These are phyloP conservation scores for Phalacrocorax pelagicus DNA, from an alignment of 2,113 vertebrate genomes.

Conservation along the genomic window DNA sequence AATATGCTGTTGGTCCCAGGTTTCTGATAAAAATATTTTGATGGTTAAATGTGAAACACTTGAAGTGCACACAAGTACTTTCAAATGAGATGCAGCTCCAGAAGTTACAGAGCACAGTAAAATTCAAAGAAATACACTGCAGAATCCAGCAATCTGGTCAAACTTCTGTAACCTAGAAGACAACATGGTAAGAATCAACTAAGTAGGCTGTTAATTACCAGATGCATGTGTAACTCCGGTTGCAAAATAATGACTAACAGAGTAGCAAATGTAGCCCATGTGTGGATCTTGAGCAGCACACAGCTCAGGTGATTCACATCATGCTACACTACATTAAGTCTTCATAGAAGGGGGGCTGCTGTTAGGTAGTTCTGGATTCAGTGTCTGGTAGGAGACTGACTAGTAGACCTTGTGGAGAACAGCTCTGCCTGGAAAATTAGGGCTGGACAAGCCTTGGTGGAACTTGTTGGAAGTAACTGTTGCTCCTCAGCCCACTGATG, in stretches of 20 bases:
- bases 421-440: background rate
- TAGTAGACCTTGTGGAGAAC: background rate
- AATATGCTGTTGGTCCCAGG: background rate
- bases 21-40: background rate
- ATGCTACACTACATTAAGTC: background rate
- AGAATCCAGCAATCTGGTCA: background rate
- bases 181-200: background rate
- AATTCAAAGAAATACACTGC: background rate
- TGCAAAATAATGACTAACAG: background rate
- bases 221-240: background rate
- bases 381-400: accelerated
- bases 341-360: background rate
- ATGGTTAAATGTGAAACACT: background rate
- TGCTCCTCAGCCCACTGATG: background rate
- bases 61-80: background rate
- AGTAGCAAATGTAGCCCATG: background rate
- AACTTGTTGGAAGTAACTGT: background rate
- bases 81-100: background rate
- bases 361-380: accelerated
- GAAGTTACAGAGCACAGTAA: background rate
- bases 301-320: background rate
- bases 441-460: background rate
- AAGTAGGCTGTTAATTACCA: background rate
- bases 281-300: background rate
- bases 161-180: background rate